phyloP scores from a whole-genome alignment of 2,888 invertebrate species.

The Odontothrips loti region DNA sequence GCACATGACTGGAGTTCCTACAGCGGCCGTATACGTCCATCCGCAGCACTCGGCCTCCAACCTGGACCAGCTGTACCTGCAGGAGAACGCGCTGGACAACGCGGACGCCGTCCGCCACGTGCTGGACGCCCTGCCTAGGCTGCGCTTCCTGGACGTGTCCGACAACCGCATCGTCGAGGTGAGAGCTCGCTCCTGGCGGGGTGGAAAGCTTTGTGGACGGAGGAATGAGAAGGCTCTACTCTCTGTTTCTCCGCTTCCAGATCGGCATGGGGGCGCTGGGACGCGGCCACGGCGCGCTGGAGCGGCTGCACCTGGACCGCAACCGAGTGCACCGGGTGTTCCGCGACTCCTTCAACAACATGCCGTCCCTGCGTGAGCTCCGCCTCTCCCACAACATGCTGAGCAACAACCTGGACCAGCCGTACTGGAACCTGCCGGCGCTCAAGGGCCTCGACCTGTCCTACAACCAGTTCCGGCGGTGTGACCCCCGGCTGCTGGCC shows the following conservation, averaged over 20 bases:
- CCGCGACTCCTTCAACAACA: conserved; percentile 72
- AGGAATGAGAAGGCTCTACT: no score
- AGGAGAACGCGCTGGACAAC: conserved; percentile 70
- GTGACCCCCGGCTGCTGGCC: conserved; percentile 67
- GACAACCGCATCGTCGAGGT: conserved; percentile 71
- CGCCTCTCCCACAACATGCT: conserved; percentile 79
- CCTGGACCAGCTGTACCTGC: conserved; percentile 71
- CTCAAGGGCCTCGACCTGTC: conserved; percentile 80
- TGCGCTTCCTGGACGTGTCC: conserved; percentile 75
- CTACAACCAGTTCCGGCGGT: conserved; percentile 64
- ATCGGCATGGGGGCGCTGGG: conserved; percentile 9
- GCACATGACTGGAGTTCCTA: background rate
- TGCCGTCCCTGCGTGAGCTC: conserved; percentile 78
- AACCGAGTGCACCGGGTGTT: conserved; percentile 71
- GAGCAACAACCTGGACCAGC: conserved; percentile 64
- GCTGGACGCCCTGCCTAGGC: conserved; percentile 69
- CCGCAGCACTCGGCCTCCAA: conserved; percentile 37
- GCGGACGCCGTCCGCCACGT: conserved; percentile 69
- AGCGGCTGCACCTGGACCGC: conserved; percentile 73
- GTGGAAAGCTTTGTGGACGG: background rate
- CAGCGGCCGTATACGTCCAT: conserved; percentile 48
- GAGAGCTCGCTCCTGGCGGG: conserved; percentile 46
- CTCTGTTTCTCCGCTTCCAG: background rate
- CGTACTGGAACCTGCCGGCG: conserved; percentile 79
- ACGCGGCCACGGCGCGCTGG: conserved; percentile 73